Conservation (phyloP, 2,113 vertebrate genomes). For the Macroglossus sobrinus region DNA sequence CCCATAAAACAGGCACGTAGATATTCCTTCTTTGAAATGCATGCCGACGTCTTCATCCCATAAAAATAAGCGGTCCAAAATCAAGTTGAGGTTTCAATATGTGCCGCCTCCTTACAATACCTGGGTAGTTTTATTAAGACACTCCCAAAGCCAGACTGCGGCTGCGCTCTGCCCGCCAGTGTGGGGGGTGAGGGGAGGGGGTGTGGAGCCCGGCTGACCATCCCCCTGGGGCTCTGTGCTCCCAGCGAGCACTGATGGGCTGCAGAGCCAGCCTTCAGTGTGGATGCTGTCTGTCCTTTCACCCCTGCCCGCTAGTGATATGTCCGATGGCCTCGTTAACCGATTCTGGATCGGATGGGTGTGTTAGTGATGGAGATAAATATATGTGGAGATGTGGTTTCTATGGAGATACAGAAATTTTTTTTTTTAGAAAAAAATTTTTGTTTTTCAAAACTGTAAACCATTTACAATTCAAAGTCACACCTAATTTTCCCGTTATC, state of each 20-base stretch:
- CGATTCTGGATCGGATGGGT: slow-evolving; percentile 29
- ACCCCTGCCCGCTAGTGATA: neutral
- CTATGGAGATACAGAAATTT: neutral
- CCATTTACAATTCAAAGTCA: slow-evolving; percentile 18
- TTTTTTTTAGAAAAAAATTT: neutral
- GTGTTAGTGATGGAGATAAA: slow-evolving; percentile 48
- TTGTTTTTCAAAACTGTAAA: neutral
- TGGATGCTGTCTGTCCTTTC: neutral
- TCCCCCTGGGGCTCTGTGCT: neutral
- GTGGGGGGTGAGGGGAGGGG: neutral
- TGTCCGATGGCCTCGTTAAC: neutral
- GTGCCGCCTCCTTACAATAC: neutral
- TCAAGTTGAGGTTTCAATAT: neutral
- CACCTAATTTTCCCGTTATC: neutral
- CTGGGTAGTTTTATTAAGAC: neutral
- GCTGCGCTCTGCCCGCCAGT: neutral
- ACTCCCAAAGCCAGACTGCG: neutral
- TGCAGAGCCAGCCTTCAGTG: neutral
- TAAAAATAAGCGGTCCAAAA: neutral
- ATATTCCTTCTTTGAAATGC: neutral
- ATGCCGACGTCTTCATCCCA: neutral
- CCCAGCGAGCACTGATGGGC: too few species aligned
- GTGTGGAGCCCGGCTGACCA: neutral
- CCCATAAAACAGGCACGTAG: neutral
- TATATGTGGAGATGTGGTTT: slow-evolving; percentile 21